phyloP scores from a whole-genome alignment of 1,140 invertebrate species.

The Drosophila parabipectinata region DNA sequence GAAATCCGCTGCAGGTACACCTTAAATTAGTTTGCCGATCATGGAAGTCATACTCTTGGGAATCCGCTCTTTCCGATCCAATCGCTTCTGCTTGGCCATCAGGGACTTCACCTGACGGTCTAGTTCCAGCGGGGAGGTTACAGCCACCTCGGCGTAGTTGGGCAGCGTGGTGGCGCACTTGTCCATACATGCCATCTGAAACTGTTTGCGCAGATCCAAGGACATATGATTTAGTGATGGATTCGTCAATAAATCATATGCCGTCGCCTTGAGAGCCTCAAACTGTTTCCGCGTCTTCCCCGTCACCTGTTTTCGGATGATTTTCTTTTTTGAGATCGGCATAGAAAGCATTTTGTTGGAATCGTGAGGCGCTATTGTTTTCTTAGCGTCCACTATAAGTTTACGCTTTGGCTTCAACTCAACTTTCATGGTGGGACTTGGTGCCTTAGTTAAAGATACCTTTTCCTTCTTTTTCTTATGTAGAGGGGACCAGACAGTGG shows the following conservation, averaged over 20 bases:
- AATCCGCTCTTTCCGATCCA: conserved; percentile 23
- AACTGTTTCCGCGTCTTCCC: conserved; percentile 57
- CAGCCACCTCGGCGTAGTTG: conserved; percentile 43
- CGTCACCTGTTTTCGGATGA: conserved; percentile 41
- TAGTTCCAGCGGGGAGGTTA: conserved; percentile 21
- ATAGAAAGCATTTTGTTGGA: neutral
- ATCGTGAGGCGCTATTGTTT: conserved; percentile 12
- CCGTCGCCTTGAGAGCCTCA: conserved; percentile 53
- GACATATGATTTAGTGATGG: conserved; percentile 25
- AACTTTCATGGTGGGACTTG: conserved; percentile 49
- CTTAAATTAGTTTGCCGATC: conserved; percentile 1
- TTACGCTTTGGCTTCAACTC: conserved; percentile 43
- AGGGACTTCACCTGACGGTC: conserved; percentile 53
- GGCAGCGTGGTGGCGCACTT: conserved; percentile 49
- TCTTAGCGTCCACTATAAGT: conserved; percentile 58
- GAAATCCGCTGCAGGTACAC: neutral
- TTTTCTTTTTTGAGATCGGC: conserved; percentile 32
- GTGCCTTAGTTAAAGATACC: conserved; percentile 50
- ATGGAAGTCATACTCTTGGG: neutral
- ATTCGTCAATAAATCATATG: conserved; percentile 61
- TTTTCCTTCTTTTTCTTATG: conserved; percentile 37
- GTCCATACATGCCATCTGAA: conserved; percentile 44
- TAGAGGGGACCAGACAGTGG: conserved; percentile 48
- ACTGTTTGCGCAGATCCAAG: conserved; percentile 23
- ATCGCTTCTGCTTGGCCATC: conserved; percentile 36